Percentiles rank a stretch among this genome's conserved stretches.
Evolutionary conservation across 2,888 invertebrate species (phyloP).

Genomic region (Polietes domitor): DNA sequence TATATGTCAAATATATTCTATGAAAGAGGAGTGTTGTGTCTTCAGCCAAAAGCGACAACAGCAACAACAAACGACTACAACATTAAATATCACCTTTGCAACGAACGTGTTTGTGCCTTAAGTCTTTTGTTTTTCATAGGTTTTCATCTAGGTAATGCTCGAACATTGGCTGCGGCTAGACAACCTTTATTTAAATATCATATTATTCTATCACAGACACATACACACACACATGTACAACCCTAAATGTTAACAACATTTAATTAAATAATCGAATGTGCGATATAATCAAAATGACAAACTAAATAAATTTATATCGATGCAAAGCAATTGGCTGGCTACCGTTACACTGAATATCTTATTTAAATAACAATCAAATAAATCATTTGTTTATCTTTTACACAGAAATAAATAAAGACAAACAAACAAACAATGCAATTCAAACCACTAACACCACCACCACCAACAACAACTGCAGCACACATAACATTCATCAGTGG

Average conservation of each 20-base stretch:
- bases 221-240: neutral
- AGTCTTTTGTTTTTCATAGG: neutral
- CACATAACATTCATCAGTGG: neutral
- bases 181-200: slow-evolving; percentile 36
- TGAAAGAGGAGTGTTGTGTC: neutral
- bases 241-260: slow-evolving; percentile 25
- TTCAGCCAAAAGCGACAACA: neutral
- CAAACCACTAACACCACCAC: too few relatives aligned
- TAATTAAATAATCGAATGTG: slow-evolving; percentile 28
- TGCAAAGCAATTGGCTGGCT: slow-evolving; percentile 30
- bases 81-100: neutral
- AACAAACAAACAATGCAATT: neutral
- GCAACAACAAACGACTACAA: neutral
- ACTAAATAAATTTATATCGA: neutral
- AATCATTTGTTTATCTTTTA: slow-evolving; percentile 60
- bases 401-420: neutral
- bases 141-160: neutral
- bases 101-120: slow-evolving; percentile 7
- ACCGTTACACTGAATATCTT: slow-evolving; percentile 43
- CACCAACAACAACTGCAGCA: neutral
- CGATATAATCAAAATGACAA: slow-evolving; percentile 10
- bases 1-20: neutral
- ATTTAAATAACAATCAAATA: slow-evolving; percentile 50
- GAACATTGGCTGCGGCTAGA: neutral
- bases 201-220: neutral